Evolutionary conservation across 2,797 vertebrate genomes (phyloP), one percentile per base, ranked within the genome.

Genomic region (Gadopsis marmoratus): DNA sequence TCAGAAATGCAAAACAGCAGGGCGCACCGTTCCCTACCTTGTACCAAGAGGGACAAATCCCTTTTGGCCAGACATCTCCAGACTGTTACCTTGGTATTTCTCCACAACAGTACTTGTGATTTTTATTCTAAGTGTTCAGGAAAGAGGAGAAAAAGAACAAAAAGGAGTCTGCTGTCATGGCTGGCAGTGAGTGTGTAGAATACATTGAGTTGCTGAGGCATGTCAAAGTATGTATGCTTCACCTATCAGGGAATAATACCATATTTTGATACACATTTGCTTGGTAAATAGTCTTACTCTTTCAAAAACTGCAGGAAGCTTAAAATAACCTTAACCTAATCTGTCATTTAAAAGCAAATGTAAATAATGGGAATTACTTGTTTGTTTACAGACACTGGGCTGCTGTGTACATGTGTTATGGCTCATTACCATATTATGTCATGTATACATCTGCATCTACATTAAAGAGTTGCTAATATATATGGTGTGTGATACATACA

Each of bases 1-100:
- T 97, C 97, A 94, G 95, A 97, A 97, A 99, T 98, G 97, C 97
- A 98, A 98, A 94, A 97, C 95, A 94, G 93, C 90, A 86, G 95
- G 95, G 92, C 95, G 94, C 87, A 90, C 88, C 85, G 86, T 95
- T 92, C 91, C 95, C 95, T 94, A 95, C 94, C 96, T 94, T 92
- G 90, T 89, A 96, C 95, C 96, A 95, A 94, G 96, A 97, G 95
- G 96, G 94, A 98, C 97, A 98, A 98, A 98, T 97, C 96, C 96
- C 96, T 97, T 97, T 94, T 97, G 97, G 96, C 95, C 94, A 96
- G 95, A 96, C 95, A 94, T 95, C 94, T 95, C 92, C 95, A 95
- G 94, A 93, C 94, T 92, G 94, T 92, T 95, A 93, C 93, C 93
- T 94, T 94, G 90, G 91, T 95, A 94, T 95, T 94, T 92, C 91